phyloP scores from a whole-genome alignment of 2,113 vertebrate species.

The Condylura cristata region DNA sequence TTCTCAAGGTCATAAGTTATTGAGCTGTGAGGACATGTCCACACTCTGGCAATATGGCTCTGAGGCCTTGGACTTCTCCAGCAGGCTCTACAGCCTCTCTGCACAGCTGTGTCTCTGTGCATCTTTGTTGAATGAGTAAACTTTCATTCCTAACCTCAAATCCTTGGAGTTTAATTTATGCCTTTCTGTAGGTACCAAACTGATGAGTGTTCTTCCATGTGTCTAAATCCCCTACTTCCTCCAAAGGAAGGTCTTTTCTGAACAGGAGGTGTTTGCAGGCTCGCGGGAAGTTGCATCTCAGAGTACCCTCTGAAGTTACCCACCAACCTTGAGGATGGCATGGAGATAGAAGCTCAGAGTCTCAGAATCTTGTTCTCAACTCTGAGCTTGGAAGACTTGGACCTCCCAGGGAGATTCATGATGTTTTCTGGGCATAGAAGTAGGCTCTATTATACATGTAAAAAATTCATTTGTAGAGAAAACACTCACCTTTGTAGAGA shows the following conservation, averaged over 20 bases:
- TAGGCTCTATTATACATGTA: not conserved
- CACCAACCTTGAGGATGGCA: not conserved
- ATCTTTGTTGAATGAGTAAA: not conserved
- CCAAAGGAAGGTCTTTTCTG: not conserved
- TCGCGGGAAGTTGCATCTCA: not conserved
- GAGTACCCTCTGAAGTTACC: not conserved
- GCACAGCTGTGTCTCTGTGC: not conserved
- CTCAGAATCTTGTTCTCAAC: not conserved
- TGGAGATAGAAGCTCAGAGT: not conserved
- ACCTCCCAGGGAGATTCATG: not conserved
- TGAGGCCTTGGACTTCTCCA: not conserved
- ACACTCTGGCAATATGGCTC: not conserved
- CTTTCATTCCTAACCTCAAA: not conserved
- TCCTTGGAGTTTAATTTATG: not conserved
- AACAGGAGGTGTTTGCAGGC: not conserved
- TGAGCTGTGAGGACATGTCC: not conserved
- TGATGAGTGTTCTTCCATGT: not conserved
- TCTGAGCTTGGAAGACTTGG: not conserved
- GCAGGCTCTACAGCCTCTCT: not conserved
- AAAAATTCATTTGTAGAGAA: not conserved
- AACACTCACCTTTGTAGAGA: not conserved
- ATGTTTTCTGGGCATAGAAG: not conserved
- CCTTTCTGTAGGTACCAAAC: not conserved
- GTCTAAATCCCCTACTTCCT: not conserved
- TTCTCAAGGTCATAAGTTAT: fast-evolving